Conservation (phyloP, 2,113 vertebrate genomes). For the Petrocephalus microphthalmus region DNA sequence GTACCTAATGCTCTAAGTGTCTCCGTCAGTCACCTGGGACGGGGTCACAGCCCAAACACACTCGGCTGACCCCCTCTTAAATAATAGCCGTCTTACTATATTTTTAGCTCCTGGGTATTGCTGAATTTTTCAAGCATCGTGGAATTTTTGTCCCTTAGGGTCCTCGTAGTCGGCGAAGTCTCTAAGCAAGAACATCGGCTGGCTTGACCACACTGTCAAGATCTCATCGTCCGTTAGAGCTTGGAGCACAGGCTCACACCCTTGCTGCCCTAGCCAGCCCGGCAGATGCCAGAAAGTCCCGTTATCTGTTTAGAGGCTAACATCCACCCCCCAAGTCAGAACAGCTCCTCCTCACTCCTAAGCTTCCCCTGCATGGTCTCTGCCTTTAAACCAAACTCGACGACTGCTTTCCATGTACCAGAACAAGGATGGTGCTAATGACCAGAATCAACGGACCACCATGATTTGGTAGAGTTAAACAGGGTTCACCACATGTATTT, state of each 20-base stretch:
- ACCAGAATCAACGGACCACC: neutral
- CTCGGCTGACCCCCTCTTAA: neutral
- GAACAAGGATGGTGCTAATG: neutral
- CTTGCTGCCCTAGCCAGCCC: neutral
- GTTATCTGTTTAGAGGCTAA: neutral
- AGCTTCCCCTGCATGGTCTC: neutral
- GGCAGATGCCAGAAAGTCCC: neutral
- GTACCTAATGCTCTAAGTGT: neutral
- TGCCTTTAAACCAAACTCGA: neutral
- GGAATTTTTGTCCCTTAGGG: neutral
- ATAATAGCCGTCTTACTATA: neutral
- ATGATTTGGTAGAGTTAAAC: neutral
- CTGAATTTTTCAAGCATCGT: neutral
- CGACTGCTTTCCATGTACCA: neutral
- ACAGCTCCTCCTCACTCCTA: neutral
- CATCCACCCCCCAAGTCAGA: neutral
- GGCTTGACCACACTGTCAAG: neutral
- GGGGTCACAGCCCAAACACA: neutral
- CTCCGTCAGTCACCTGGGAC: neutral
- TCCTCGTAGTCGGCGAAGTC: neutral
- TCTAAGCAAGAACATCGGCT: neutral
- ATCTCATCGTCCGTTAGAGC: neutral
- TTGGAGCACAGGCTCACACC: neutral
- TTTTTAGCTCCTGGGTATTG: neutral
- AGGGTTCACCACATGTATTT: slow-evolving; percentile 11